Evolutionary conservation across 2,797 vertebrate species (phyloP), one percentile per base, ranked within the genome.

Genomic region (Agapornis canus): DNA sequence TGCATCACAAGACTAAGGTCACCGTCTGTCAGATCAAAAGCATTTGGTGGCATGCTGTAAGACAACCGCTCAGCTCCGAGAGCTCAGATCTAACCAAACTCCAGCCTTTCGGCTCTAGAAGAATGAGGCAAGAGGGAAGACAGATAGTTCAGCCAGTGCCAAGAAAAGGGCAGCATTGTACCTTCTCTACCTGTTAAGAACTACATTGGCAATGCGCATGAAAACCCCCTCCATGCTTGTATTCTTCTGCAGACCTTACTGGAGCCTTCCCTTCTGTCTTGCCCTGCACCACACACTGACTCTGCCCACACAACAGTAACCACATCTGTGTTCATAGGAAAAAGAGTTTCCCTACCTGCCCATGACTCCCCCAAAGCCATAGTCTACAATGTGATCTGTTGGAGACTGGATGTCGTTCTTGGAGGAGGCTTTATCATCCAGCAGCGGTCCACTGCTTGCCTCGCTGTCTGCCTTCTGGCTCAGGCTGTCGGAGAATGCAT

Each of bases 381-480:
- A 99, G 96, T 99, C 99, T 56, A 98, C 93, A 48, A 99, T 97
- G 39, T 99, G 98, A 68, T 99, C 99, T 0, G 98, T 99, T 0
- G 99, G 99, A 3, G 99, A 99, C 52, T 99, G 99, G 83, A 98
- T 98, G 89, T 99, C 99, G 0, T 99, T 99, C 96, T 99, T 99
- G 61, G 98, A 98, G 10, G 98, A 97, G 52, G 98, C 97, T 96
- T 99, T 98, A 72, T 99, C 98, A 0, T 99, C 98, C 54, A 98
- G 98, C 81, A 99, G 97, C 0, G 99, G 99, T 29, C 98, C 98
- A 1, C 98, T 98, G 97, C 98, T 98, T 3, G 98, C 98, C 96
- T 99, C 99, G 0, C 98, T 98, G 92, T 99, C 99, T 0, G 98
- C 98, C 97, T 99, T 99, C 89, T 98, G 99, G 83, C 99, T 99